A percentile compares a stretch with the other conserved stretches of the same genome.
These are phyloP conservation scores for Epsilonema sp. DNA, from an alignment of 2,888 invertebrate genomes.

Conservation along the genomic window DNA sequence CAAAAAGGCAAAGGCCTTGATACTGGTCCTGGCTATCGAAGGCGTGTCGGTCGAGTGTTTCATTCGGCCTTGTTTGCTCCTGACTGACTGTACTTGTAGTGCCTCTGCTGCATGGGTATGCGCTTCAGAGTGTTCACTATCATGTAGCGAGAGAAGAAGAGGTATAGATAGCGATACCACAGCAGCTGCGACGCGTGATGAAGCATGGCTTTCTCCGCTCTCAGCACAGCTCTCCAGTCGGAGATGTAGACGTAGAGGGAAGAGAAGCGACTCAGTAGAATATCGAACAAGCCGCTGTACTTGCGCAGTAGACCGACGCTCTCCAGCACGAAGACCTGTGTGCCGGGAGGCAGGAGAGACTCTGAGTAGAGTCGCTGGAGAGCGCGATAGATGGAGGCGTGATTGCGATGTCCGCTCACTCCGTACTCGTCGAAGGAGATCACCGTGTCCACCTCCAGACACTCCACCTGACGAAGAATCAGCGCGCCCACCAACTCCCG, in stretches of 20 bases:
- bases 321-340: constrained; percentile 20
- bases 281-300: constrained; percentile 28
- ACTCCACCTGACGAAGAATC: constrained; percentile 12
- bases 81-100: no score
- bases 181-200: constrained; percentile 59
- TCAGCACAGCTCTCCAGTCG: constrained; percentile 11
- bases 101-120: constrained; percentile 1
- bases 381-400: constrained; percentile 31
- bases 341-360: constrained; percentile 15
- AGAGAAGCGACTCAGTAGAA: constrained; percentile 21
- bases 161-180: constrained; percentile 74
- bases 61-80: no score
- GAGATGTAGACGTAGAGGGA: constrained; percentile 22
- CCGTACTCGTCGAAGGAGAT: constrained; percentile 85
- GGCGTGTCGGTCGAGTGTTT: no score
- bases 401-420: constrained; percentile 77
- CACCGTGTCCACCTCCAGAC: constrained; percentile 32
- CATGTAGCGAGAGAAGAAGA: constrained; percentile 69
- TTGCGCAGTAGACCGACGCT: constrained; percentile 29
- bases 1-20: no score
- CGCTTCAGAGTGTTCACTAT: constrained; percentile 55
- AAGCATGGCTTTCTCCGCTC: constrained; percentile 44
- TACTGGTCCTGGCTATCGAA: no score
- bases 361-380: constrained; percentile 11
- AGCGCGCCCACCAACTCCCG: constrained; percentile 32